phyloP scores from a whole-genome alignment of 2,888 invertebrate genomes.

The Salticus scenicus region DNA sequence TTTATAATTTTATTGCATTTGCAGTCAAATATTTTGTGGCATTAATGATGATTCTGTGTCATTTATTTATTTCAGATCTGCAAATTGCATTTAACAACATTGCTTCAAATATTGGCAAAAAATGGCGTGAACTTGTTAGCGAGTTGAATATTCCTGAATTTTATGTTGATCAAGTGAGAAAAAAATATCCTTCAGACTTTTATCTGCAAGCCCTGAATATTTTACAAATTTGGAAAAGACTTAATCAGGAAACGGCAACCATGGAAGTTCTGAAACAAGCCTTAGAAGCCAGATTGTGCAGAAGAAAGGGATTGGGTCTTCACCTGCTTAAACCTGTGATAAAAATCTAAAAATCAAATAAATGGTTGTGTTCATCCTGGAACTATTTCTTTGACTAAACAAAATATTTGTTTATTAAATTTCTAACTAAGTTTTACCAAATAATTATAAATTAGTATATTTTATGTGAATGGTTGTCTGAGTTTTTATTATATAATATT shows the following conservation, averaged over 20 bases:
- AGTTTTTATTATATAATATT: no score
- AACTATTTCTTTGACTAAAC: no score
- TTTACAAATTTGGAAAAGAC: constrained; percentile 3
- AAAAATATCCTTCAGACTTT: background rate
- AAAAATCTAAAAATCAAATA: background rate
- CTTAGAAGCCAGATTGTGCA: constrained; percentile 26
- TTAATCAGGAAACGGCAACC: background rate
- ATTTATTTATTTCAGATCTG: constrained; percentile 10
- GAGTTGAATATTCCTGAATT: constrained; percentile 14
- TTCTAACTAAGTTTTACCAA: no score
- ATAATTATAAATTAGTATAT: no score
- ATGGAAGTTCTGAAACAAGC: constrained; percentile 5
- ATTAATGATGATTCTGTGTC: background rate
- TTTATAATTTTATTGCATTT: no score
- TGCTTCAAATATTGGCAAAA: constrained; percentile 3
- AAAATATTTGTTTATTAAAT: no score
- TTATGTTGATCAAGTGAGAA: background rate
- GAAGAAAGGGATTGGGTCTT: constrained; percentile 16
- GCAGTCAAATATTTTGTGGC: no score
- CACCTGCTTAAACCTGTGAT: background rate
- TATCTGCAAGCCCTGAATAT: background rate
- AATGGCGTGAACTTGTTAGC: constrained; percentile 22
- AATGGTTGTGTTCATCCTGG: no score
- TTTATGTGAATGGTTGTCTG: no score
- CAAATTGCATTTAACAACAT: background rate